A percentile compares a stretch with the other conserved stretches of the same genome.
These are phyloP conservation scores for Tetraneura akinire DNA, from an alignment of 1,140 invertebrate species.

Conservation along the genomic window DNA sequence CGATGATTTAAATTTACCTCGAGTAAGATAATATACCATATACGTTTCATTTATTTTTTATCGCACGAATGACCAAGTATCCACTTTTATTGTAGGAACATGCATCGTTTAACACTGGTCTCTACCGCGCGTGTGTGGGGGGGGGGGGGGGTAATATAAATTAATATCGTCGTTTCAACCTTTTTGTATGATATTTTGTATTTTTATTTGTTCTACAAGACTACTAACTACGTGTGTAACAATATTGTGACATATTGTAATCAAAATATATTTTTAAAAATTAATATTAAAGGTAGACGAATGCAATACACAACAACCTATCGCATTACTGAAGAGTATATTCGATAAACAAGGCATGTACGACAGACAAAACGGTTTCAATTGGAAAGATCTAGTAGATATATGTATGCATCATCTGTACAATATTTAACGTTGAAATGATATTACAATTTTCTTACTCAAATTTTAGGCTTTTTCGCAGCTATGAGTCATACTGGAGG, in stretches of 20 bases:
- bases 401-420: conserved; percentile 62
- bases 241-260: background rate
- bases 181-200: too few relatives aligned
- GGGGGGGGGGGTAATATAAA: too few relatives aligned
- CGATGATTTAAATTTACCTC: conserved; percentile 93
- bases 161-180: too few relatives aligned
- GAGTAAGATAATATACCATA: conserved; percentile 61
- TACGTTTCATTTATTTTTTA: background rate
- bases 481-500: conserved; percentile 82
- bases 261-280: background rate
- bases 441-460: background rate
- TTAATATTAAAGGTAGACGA: conserved; percentile 59
- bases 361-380: conserved; percentile 82
- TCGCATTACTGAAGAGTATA: conserved; percentile 82
- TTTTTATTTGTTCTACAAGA: too few relatives aligned
- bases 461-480: conserved; percentile 68
- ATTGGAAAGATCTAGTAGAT: conserved; percentile 86
- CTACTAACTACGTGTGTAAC: too few relatives aligned
- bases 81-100: background rate
- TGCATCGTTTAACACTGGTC: background rate
- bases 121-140: background rate
- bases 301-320: conserved; percentile 90
- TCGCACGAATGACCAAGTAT: too few relatives aligned
- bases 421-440: background rate
- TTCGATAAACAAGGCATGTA: conserved; percentile 85